Base-by-base conservation (phyloP, 92 coral and sea anemone species). In the Metridium senile region DNA sequence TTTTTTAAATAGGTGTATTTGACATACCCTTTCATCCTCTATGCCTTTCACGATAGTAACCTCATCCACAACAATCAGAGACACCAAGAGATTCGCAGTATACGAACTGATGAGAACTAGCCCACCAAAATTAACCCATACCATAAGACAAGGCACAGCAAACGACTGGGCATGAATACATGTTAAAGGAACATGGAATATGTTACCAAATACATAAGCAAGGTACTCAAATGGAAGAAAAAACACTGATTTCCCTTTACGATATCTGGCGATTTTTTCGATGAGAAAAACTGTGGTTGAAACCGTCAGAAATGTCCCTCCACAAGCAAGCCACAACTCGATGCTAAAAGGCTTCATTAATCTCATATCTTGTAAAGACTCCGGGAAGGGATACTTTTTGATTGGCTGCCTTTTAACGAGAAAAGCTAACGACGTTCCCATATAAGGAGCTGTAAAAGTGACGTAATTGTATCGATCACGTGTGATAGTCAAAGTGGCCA, bases 1-100 rank as follows among this genome's bases (percentile, higher is more conserved):
- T n/a, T n/a, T n/a, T n/a, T n/a, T n/a, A 1, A 11, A 16, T 9
- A 32, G 8, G 1, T 16, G 16, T 57, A 26, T 18, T 21, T 16
- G 1, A 39, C 88, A 23, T 57, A 91, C 98, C 94, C 92, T 89
- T 33, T 74, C 58, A 68, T 94, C 98, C 9, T 78, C 86, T 21
- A 94, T 81, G 18, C 97, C 98, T 58, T 93, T 77, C 9, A 94
- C 91, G 26, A 91, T 79, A 1, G 76, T 62, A 16, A 75, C 77
- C 3, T 86, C 87, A 17, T 92, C 98, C 28, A 91, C 85, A 29
- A 88, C 85, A 32, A 94, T 90, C 13, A 92, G 91, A 21, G 97
- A 92, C 2, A 93, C 97, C 6, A 93, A 85, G 46, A 94, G 68
- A 68, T 94, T 94, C 18, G 98, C 98, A 2, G 98, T 94, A 77